phyloP scores from a whole-genome alignment of 2,888 invertebrate species.

The Sericinus montela region DNA sequence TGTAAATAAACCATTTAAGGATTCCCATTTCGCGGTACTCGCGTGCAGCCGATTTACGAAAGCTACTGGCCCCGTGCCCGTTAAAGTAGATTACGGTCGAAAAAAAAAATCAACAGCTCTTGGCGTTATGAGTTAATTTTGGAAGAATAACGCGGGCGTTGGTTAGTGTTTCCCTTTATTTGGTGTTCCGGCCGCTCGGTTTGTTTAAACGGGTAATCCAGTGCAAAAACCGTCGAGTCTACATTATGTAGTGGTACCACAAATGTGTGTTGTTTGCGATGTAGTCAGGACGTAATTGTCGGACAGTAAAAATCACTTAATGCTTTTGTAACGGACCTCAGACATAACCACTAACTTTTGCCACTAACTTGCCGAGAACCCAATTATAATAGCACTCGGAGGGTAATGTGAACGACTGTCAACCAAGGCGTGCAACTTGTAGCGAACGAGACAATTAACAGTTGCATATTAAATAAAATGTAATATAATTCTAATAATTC shows the following conservation, averaged over 20 bases:
- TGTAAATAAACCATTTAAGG: slow-evolving; percentile 70
- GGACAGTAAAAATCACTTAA: slow-evolving; percentile 72
- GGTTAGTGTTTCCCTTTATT: slow-evolving; percentile 74
- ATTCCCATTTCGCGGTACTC: slow-evolving; percentile 68
- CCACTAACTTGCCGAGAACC: slow-evolving; percentile 21
- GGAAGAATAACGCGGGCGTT: slow-evolving; percentile 71
- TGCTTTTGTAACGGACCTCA: slow-evolving; percentile 47
- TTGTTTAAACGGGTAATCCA: slow-evolving; percentile 73
- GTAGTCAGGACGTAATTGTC: slow-evolving; percentile 59
- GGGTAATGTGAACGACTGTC: slow-evolving; percentile 23
- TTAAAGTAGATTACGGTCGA: slow-evolving; percentile 72
- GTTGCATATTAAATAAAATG: too few species aligned
- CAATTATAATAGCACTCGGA: slow-evolving; percentile 23
- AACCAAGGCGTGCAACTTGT: neutral
- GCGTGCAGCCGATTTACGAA: slow-evolving; percentile 70
- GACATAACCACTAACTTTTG: slow-evolving; percentile 50
- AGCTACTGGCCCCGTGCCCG: slow-evolving; percentile 75
- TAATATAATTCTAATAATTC: too few species aligned
- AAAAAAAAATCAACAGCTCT: slow-evolving; percentile 71
- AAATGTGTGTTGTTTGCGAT: slow-evolving; percentile 58
- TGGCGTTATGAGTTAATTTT: slow-evolving; percentile 78
- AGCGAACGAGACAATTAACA: neutral
- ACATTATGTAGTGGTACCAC: slow-evolving; percentile 55
- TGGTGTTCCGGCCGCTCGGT: slow-evolving; percentile 66
- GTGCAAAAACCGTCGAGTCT: slow-evolving; percentile 58